Base-by-base conservation (phyloP, 2,797 vertebrate species). In the Phataginus tetradactyla region DNA sequence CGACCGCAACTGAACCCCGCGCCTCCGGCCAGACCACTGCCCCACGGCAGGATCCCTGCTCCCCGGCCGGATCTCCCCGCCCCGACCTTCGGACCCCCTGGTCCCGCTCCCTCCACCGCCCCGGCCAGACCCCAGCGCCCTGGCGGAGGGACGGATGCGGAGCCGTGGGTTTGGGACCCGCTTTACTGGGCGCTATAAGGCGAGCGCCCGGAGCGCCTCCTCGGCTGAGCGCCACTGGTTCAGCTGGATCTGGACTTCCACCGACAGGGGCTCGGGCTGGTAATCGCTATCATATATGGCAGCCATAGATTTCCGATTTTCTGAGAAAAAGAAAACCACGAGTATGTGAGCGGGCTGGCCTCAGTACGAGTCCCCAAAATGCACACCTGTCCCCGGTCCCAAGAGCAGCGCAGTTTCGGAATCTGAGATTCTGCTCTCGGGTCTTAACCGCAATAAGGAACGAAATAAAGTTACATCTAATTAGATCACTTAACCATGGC, bases 171-270 rank as follows among this genome's bases (percentile, higher is more conserved):
- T 1, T 2, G 25, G 4, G 14, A 57, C 59, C 45, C 0, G 15
- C 55, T 95, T 96, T 96, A 96, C 17, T 20, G n/a, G 23, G 21
- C 61, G 14, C 91, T 57, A 72, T 53, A 7, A 1, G 20, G n/a
- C 4, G 5, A 89, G 2, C 0, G 5, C 9, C 13, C 39, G 90
- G 61, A 94, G 85, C 18, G 96, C 97, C 88, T 93, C 94, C 84
- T 88, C 87, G 8, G 78, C 49, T 1, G 95, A 68, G 84, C 80
- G 95, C 93, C 29, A 99, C 78, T 98, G 99, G 69, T 97, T 88
- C 64, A 99, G 97, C 94, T 98, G 98, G 93, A 99, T 81, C 23
- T 98, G 98, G 66, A 99, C 96, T 29, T 99, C 99, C 95, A 99
- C 98, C 0, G 98, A 98, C 95, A 99, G 94, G 0, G 98, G 98